phyloP scores from a whole-genome alignment of 2,888 invertebrate genomes.

The Sycophila texana region DNA sequence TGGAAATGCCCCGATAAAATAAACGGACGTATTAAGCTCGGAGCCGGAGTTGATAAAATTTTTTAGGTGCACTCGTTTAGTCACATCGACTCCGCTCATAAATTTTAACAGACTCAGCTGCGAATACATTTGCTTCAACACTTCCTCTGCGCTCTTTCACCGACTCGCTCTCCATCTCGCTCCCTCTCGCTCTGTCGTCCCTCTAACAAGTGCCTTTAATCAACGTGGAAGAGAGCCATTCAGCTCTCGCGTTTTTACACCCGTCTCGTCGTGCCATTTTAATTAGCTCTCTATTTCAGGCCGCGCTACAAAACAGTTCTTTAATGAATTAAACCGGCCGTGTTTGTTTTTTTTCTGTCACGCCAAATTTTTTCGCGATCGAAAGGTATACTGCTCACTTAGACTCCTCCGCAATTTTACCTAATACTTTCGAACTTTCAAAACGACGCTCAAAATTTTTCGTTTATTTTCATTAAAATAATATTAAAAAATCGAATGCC shows the following conservation, averaged over 20 bases:
- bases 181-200: background rate
- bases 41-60: constrained; percentile 41
- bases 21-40: constrained; percentile 42
- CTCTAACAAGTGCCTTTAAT: constrained; percentile 53
- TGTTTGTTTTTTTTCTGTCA: constrained; percentile 10
- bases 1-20: constrained; percentile 28
- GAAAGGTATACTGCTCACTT: background rate
- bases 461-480: no score
- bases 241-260: constrained; percentile 54
- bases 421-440: background rate
- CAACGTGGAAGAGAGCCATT: constrained; percentile 47
- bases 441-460: no score
- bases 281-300: constrained; percentile 59
- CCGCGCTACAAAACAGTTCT: constrained; percentile 42
- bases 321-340: constrained; percentile 39
- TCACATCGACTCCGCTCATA: constrained; percentile 40
- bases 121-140: constrained; percentile 14
- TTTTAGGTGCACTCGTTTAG: constrained; percentile 35
- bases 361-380: constrained; percentile 12
- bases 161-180: background rate
- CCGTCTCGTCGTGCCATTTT: constrained; percentile 52
- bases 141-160: background rate
- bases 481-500: no score
- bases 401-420: background rate
- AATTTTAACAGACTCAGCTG: constrained; percentile 34